Percentiles rank a stretch among this genome's conserved stretches.
Evolutionary conservation across 2,797 vertebrate species (phyloP).

Genomic region (Chelonia mydas): DNA sequence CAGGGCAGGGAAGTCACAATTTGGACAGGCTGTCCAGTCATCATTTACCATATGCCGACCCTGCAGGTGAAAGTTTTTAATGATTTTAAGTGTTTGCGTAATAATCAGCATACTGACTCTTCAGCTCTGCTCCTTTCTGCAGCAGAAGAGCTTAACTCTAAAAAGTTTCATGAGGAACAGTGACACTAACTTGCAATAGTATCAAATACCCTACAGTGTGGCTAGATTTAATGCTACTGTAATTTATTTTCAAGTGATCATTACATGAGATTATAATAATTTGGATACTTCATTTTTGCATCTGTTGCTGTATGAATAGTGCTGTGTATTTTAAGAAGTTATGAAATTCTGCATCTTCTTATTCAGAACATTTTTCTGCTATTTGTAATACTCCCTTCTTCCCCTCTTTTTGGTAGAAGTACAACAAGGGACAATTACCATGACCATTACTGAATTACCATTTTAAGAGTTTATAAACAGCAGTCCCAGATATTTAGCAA

Average conservation of each 20-base stretch:
- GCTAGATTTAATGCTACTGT: background rate
- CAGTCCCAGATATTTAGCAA: background rate
- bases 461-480: too few relatives aligned
- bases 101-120: background rate
- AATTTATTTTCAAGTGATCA: background rate
- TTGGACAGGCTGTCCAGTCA: constrained; percentile 94
- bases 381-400: background rate
- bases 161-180: background rate
- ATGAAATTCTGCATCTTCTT: too few relatives aligned
- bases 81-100: background rate
- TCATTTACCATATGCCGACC: constrained; percentile 95
- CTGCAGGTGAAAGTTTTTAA: constrained; percentile 70
- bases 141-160: background rate
- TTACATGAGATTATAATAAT: background rate
- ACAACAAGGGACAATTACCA: background rate
- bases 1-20: constrained; percentile 95
- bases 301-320: rapidly evolving
- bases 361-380: too few relatives aligned
- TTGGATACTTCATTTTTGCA: background rate
- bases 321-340: background rate
- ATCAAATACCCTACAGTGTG: background rate
- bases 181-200: too few relatives aligned
- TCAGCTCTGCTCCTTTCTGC: background rate
- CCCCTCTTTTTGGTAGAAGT: background rate
- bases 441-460: too few relatives aligned